A percentile compares a stretch with the other conserved stretches of the same genome.
Conservation (phyloP, 2,797 vertebrate species). For the Erpetoichthys calabaricus region DNA sequence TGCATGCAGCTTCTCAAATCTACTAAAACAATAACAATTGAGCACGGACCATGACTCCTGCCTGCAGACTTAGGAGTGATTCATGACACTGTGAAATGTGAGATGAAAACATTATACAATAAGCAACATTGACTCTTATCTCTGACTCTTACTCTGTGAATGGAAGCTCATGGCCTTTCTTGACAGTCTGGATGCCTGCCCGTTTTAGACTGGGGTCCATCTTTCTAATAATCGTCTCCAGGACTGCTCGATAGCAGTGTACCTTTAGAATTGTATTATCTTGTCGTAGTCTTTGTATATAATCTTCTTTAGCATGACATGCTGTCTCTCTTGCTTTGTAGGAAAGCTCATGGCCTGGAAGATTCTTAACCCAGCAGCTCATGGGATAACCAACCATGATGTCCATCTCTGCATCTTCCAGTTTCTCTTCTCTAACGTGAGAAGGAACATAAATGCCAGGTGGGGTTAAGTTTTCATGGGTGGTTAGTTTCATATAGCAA, state of each 20-base stretch:
- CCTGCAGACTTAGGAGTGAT: too few relatives aligned
- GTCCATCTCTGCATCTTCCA: not conserved
- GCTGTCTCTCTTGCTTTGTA: conserved; percentile 78
- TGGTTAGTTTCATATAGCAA: conserved; percentile 88
- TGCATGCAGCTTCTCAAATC: too few relatives aligned
- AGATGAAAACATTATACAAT: too few relatives aligned
- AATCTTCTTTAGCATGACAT: conserved; percentile 80
- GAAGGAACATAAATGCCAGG: conserved; percentile 29
- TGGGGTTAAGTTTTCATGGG: conserved; percentile 38
- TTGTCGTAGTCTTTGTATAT: conserved; percentile 40
- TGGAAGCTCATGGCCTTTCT: conserved; percentile 55
- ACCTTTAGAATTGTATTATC: conserved; percentile 38
- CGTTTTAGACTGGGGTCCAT: conserved; percentile 44
- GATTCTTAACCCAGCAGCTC: conserved; percentile 54
- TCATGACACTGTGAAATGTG: too few relatives aligned
- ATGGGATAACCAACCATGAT: conserved; percentile 62
- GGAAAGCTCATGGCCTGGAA: conserved; percentile 64
- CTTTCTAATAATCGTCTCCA: conserved; percentile 65
- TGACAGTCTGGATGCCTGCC: conserved; percentile 68
- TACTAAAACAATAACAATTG: too few relatives aligned
- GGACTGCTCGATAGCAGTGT: conserved; percentile 71
- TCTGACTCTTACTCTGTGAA: conserved; percentile 59
- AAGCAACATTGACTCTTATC: too few relatives aligned
- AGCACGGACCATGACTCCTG: too few relatives aligned
- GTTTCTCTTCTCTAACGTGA: fast-evolving